Percentiles rank a stretch among this genome's conserved stretches.
phyloP scores from a whole-genome alignment of 2,888 invertebrate species.

The Dermolepida albohirtum region DNA sequence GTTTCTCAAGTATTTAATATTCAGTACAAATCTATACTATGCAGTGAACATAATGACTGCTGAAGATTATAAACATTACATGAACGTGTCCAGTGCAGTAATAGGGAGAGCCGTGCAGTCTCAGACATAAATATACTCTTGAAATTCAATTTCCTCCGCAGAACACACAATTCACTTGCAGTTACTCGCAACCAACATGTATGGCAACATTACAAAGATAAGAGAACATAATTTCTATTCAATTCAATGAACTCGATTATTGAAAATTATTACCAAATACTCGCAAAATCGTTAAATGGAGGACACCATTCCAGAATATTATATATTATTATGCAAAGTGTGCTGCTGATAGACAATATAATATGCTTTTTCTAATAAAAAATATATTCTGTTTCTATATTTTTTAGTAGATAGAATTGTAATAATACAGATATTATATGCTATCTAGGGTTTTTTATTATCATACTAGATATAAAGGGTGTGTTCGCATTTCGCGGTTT shows the following conservation, averaged over 20 bases:
- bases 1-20: neutral
- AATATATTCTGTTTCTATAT: no score
- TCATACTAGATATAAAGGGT: no score
- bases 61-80: slow-evolving; percentile 24
- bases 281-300: no score
- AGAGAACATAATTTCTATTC: slow-evolving; percentile 12
- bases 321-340: no score
- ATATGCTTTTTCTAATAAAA: no score
- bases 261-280: neutral
- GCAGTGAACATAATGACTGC: slow-evolving; percentile 1
- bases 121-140: slow-evolving; percentile 13
- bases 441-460: no score
- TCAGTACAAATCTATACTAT: slow-evolving; percentile 5
- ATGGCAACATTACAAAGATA: slow-evolving; percentile 8
- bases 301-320: no score
- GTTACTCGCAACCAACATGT: neutral
- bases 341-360: no score
- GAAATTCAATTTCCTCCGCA: slow-evolving; percentile 16
- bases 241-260: neutral
- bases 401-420: no score
- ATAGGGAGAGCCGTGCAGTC: no score
- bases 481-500: no score
- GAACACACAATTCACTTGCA: slow-evolving; percentile 17
- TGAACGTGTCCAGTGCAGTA: slow-evolving; percentile 2
- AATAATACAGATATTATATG: no score